phyloP scores from a whole-genome alignment of 2,797 vertebrate species.

The Pempheris klunzingeri region DNA sequence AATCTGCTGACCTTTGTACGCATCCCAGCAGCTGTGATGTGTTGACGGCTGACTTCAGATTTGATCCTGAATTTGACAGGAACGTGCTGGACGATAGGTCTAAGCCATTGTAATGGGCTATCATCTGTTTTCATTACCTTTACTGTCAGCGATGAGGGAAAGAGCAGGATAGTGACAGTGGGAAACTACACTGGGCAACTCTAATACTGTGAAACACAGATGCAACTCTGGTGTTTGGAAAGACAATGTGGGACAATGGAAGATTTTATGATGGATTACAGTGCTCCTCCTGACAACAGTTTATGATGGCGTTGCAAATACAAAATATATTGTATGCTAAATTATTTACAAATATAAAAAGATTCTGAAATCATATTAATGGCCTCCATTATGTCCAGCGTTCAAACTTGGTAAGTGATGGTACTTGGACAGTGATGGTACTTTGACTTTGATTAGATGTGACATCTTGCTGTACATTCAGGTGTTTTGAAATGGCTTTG shows the following conservation, averaged over 20 bases:
- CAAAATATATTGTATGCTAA: neutral
- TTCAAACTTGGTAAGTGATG: neutral
- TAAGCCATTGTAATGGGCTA: conserved; percentile 8
- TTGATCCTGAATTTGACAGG: conserved; percentile 46
- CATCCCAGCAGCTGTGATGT: conserved; percentile 26
- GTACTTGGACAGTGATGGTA: neutral
- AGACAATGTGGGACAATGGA: neutral
- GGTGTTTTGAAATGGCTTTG: neutral
- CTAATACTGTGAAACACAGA: neutral
- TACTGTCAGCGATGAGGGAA: neutral
- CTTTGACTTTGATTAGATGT: neutral
- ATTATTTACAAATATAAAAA: conserved; percentile 6
- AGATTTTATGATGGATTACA: conserved; percentile 1
- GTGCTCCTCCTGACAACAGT: neutral
- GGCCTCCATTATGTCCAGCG: neutral
- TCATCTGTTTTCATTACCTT: conserved; percentile 42
- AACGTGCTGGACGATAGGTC: neutral
- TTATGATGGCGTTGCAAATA: neutral
- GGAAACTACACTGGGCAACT: neutral
- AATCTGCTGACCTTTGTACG: conserved; percentile 47
- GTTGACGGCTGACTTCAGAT: conserved; percentile 46
- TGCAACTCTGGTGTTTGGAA: neutral
- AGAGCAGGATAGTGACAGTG: neutral
- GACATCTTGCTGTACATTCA: neutral
- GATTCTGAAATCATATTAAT: neutral